These are phyloP conservation scores for Rhynchotus rufescens DNA, from an alignment of 2,797 vertebrate species.

Conservation along the genomic window DNA sequence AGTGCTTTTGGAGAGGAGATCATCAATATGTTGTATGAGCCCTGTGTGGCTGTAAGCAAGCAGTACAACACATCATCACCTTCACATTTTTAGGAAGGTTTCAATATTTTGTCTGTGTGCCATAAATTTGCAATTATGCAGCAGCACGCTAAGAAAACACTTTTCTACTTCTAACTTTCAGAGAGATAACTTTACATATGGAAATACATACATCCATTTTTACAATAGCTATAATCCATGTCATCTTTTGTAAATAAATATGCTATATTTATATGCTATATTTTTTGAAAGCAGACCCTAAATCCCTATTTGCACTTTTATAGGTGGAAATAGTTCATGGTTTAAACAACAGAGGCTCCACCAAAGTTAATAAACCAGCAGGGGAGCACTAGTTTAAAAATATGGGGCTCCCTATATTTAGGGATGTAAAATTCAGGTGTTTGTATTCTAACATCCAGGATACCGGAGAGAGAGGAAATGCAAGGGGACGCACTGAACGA, in stretches of 20 bases:
- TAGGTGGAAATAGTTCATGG: not conserved
- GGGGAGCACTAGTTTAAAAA: not conserved
- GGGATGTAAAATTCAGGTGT: not conserved
- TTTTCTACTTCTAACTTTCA: not conserved
- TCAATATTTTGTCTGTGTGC: not conserved
- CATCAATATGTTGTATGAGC: not conserved
- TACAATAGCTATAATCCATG: not conserved
- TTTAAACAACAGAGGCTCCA: not conserved
- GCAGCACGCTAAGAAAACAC: not conserved
- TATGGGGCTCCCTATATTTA: not conserved
- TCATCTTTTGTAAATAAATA: not conserved
- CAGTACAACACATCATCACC: not conserved
- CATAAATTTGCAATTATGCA: not conserved
- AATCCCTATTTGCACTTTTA: not conserved
- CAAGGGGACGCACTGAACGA: not conserved
- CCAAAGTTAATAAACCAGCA: not conserved
- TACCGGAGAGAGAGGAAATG: not conserved
- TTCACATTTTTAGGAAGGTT: not conserved
- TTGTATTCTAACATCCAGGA: not conserved
- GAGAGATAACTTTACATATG: not conserved
- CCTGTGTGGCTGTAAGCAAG: not conserved
- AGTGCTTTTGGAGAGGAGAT: constrained; percentile 12
- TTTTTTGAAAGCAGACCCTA: not conserved
- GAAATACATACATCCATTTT: not conserved
- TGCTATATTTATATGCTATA: too few relatives aligned